Base-by-base conservation (phyloP, 2,113 vertebrate species). In the Rhinoderma darwinii region DNA sequence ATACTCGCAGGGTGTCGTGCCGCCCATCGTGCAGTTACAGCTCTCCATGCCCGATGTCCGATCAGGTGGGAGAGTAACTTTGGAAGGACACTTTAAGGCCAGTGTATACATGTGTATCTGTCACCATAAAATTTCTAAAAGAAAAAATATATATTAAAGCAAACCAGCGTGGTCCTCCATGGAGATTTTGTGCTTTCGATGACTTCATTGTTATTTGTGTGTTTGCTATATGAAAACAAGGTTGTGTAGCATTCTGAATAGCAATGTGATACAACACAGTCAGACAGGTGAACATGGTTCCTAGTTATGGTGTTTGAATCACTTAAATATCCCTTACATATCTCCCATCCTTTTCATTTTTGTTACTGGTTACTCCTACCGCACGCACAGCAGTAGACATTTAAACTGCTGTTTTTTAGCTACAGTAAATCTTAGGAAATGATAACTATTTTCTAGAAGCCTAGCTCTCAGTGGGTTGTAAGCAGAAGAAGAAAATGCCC, bases 391-490 rank as follows among this genome's bases (percentile, higher is more conserved):
- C 77, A 82, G 78, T 88, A 86, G 77, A 88, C 70, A 84, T 88
- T 88, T 84, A 86, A 89, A 86, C 86, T 22, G 22, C 37, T 88
- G 7, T 84, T 50, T 86, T 84, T 70, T 54, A 87, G 88, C 87
- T 90, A 88, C 39, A 27, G 7, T 74, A 84, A 87, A 87, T 87
- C 86, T 82, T 72, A 56, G 70, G 79, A 81, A 87, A 87, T 86
- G 84, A 86, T 87, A 84, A 76, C 87, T 43, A 83, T 0, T 88
- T 89, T 88, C 88, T 89, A 84, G 78, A 86, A 86, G 87, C 78
- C 82, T 88, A 51, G 79, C 88, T 87, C 89, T 89, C 83, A 59
- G 84, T 89, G 75, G 54, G 50, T 89, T 86, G 68, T 70, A 66
- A 80, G 86, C 88, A 89, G 88, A 47, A 63, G 27, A 88, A 89